Base-by-base conservation (phyloP, 2,113 vertebrate species). In the Apodemus sylvaticus region DNA sequence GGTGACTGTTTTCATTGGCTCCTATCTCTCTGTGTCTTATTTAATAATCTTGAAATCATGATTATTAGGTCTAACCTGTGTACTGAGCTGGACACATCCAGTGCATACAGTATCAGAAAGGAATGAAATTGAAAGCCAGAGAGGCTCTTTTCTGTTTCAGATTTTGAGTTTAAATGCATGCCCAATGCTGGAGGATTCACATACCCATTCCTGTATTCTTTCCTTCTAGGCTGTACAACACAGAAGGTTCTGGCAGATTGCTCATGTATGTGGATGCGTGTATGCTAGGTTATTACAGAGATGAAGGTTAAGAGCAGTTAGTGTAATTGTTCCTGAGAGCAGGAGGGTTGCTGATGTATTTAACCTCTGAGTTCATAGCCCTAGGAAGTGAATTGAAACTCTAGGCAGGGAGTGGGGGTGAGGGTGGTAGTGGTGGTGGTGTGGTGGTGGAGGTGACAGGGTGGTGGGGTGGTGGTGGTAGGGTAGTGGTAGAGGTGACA, bases 301-400 rank as follows among this genome's bases (percentile, higher is more conserved):
- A 76, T 58, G 42, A 95, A 90, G 48, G 66, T 34, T 82, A 68
- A 82, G 48, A 68, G 79, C 11, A 7, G 13, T 58, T 87, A 51
- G 76, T 70, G 20, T 92, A 76, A 79, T 89, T 78, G 94, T 68
- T 94, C 83, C 62, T 53, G 51, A 34, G 62, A 81, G 45, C 71
- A 71, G 24, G 20, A 68, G 3, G 48, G 48, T 73, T 48, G 34
- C 20, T 10, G 58, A 31, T 77, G 11, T 19, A 58, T 16, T 85
- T 68, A 83, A 26, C 58, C n/a, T 92, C 60, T 64, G 34, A 87
- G 79, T 93, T 79, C 26, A 53, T 8, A 86, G 79, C 53, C 19
- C 45, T 22, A 26, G 48, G 9, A 13, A 79, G 16, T 68, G n/a
- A 83, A 45, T 39, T 78, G 82, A 89, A 73, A 14, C 3, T 68